Evolutionary conservation across 2,797 vertebrate species (phyloP).

Genomic region (Synanceia verrucosa): DNA sequence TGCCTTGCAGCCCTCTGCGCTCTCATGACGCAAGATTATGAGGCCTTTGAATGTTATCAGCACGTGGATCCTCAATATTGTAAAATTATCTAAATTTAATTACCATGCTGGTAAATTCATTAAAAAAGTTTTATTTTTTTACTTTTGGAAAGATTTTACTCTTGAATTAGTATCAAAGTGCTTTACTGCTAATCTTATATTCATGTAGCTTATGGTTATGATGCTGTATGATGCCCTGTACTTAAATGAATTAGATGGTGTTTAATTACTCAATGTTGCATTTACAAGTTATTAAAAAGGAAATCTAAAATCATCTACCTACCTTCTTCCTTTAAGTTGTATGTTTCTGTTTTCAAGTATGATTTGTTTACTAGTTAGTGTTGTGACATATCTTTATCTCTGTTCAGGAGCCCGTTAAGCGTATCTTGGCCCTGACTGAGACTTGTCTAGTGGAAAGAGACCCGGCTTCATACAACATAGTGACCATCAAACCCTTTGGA

Average conservation of each 20-base stretch:
- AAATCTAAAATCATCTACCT: background rate
- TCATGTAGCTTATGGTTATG: background rate
- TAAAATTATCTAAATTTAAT: no score
- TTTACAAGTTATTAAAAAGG: background rate
- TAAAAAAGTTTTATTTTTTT: no score
- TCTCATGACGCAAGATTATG: no score
- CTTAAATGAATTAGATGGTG: background rate
- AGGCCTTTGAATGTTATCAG: background rate
- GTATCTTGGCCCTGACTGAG: slow-evolving; percentile 94
- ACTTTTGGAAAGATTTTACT: background rate
- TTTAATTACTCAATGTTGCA: background rate
- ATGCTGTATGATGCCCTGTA: background rate
- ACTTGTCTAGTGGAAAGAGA: slow-evolving; percentile 97
- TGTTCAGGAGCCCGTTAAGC: slow-evolving; percentile 92
- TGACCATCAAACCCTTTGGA: slow-evolving; percentile 95
- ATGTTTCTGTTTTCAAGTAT: background rate
- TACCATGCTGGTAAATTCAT: no score
- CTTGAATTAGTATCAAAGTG: background rate
- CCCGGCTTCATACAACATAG: slow-evolving; percentile 97
- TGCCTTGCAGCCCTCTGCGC: background rate
- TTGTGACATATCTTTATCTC: background rate
- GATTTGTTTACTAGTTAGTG: background rate
- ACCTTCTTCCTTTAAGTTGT: background rate
- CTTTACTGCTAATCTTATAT: background rate
- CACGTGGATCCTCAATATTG: background rate